Evolutionary conservation across 2,888 invertebrate species (phyloP).

Genomic region (Xestobium rufovillosum): DNA sequence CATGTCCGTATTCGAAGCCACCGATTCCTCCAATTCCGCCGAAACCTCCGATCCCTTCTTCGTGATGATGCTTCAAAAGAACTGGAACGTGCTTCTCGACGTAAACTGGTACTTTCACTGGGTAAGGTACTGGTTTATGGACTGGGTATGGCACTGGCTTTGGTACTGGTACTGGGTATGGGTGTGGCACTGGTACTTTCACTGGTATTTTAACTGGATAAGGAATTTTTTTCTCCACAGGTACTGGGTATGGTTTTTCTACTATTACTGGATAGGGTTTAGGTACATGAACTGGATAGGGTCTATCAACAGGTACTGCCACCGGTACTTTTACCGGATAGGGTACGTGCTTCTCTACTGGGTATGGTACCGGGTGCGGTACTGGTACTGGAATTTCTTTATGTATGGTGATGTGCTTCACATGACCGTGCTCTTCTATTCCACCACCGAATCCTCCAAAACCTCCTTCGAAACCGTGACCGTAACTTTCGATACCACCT

Average conservation of each 20-base stretch:
- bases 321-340: conserved; percentile 42
- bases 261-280: conserved; percentile 47
- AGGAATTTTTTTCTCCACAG: conserved; percentile 49
- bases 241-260: conserved; percentile 48
- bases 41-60: conserved; percentile 26
- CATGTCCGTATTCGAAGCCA: conserved; percentile 13
- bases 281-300: conserved; percentile 42
- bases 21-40: conserved; percentile 15
- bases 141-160: conserved; percentile 29
- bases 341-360: conserved; percentile 45
- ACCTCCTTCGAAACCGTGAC: conserved; percentile 19
- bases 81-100: conserved; percentile 46
- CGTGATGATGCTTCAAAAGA: conserved; percentile 30
- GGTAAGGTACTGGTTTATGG: conserved; percentile 39
- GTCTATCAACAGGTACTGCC: conserved; percentile 45
- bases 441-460: conserved; percentile 11
- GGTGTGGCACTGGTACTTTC: conserved; percentile 47
- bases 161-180: conserved; percentile 29
- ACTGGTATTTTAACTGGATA: conserved; percentile 42
- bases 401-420: conserved; percentile 40
- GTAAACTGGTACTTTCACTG: conserved; percentile 41
- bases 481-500: conserved; percentile 24
- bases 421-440: conserved; percentile 24
- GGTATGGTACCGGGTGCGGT: conserved; percentile 51
- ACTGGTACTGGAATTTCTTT: conserved; percentile 39